Percentiles rank a stretch among this genome's conserved stretches.
Evolutionary conservation across 2,888 invertebrate species (phyloP).

Genomic region (Ormyrus pomaceus): DNA sequence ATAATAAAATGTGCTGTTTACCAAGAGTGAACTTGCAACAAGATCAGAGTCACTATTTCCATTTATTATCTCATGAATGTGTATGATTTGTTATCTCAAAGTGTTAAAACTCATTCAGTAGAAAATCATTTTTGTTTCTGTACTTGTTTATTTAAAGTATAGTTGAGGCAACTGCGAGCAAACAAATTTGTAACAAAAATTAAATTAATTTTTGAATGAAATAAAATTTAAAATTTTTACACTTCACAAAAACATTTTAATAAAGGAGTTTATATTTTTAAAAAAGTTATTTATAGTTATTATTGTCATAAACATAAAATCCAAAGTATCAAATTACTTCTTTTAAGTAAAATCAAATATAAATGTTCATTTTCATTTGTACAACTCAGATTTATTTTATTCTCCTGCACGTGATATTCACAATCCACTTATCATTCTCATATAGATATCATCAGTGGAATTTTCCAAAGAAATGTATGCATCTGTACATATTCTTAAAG

Average conservation of each 20-base stretch:
- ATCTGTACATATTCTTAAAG: constrained; percentile 1
- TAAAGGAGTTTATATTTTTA: neutral
- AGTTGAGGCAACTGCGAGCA: too few relatives aligned
- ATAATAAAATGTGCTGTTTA: constrained; percentile 18
- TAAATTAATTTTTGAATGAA: too few relatives aligned
- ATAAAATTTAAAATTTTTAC: neutral
- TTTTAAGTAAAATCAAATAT: neutral
- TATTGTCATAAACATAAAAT: neutral
- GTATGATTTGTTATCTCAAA: constrained; percentile 17
- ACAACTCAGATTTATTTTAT: too few relatives aligned
- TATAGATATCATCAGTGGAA: constrained; percentile 18
- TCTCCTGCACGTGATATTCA: neutral
- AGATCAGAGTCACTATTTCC: constrained; percentile 16
- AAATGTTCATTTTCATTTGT: too few relatives aligned
- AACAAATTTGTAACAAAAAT: too few relatives aligned
- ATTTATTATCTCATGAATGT: constrained; percentile 26
- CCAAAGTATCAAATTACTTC: neutral
- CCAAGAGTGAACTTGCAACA: neutral
- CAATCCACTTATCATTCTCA: constrained; percentile 16
- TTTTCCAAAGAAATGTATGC: constrained; percentile 27
- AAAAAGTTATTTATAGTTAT: neutral
- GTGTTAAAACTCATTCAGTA: constrained; percentile 15
- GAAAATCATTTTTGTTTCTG: neutral
- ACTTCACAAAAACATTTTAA: neutral
- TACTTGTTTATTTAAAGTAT: neutral